Conservation (phyloP, 2,888 invertebrate species). For the Orthosia gracilis region DNA sequence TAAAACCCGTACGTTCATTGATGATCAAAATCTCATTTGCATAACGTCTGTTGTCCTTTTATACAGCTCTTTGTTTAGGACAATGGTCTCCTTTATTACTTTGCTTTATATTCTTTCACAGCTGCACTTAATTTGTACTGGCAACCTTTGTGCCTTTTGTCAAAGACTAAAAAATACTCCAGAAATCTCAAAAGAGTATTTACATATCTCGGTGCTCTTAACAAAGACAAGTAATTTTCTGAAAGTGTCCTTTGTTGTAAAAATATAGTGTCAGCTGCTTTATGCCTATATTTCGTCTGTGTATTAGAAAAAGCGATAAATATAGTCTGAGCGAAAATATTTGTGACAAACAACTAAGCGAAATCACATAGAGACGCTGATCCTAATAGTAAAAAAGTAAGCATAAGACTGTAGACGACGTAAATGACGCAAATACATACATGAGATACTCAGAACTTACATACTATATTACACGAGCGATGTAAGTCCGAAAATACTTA, state of each 20-base stretch:
- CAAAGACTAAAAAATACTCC: conserved; percentile 43
- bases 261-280: conserved; percentile 34
- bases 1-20: conserved; percentile 47
- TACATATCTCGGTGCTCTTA: conserved; percentile 35
- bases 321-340: conserved; percentile 34
- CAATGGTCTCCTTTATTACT: conserved; percentile 21
- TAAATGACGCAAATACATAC: conserved; percentile 66
- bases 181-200: conserved; percentile 38
- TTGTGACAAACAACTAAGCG: conserved; percentile 55
- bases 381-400: conserved; percentile 45
- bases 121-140: conserved; percentile 44
- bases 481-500: conserved; percentile 74
- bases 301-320: conserved; percentile 41
- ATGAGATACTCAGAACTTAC: conserved; percentile 66
- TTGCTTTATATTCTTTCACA: conserved; percentile 36
- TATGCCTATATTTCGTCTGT: conserved; percentile 27
- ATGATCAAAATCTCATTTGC: conserved; percentile 52
- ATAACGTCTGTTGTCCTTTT: conserved; percentile 45
- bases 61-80: conserved; percentile 29
- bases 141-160: conserved; percentile 41
- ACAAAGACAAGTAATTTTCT: conserved; percentile 49
- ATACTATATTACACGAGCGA: conserved; percentile 68
- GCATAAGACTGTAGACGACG: conserved; percentile 39
- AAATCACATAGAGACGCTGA: conserved; percentile 44
- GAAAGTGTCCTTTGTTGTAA: conserved; percentile 48